phyloP scores from a whole-genome alignment of 23 tunicate genomes.

The Trididemnum miniatum region DNA sequence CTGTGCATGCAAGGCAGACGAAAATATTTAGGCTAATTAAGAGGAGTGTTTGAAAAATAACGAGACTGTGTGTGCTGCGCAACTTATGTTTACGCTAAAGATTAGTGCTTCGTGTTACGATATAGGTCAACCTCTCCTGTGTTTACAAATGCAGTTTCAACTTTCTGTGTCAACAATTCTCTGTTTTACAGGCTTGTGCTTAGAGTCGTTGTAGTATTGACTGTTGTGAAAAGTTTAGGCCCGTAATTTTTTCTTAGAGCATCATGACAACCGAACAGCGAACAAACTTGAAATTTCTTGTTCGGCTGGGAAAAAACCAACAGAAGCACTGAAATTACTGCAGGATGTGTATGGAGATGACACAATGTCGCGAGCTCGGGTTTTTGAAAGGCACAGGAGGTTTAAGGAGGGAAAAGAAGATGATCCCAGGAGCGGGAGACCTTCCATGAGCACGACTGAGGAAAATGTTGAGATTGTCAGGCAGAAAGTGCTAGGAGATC shows the following conservation, averaged over 20 bases:
- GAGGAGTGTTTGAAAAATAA: conserved; percentile 1
- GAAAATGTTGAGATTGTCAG: no score
- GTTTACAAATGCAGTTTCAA: background rate
- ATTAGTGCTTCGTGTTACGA: background rate
- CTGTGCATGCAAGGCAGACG: no score
- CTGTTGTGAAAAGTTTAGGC: background rate
- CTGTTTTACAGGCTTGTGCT: background rate
- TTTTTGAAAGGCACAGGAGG: background rate
- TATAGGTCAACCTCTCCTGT: background rate
- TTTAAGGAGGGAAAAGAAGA: conserved; percentile 16
- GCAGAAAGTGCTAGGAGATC: no score
- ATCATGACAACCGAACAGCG: no score
- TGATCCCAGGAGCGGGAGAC: background rate
- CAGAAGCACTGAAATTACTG: background rate
- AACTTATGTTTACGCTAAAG: background rate
- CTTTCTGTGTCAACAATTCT: background rate
- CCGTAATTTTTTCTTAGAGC: background rate
- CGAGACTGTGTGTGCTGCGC: background rate
- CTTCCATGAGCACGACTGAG: conserved; percentile 12
- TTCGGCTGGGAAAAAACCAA: background rate
- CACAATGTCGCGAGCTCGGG: no score
- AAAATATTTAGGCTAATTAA: no score
- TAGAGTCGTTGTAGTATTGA: background rate
- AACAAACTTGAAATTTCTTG: no score
- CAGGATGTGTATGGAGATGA: no score